Evolutionary conservation across 2,888 invertebrate species (phyloP), one percentile per base, ranked within the genome.

Genomic region (Euzophera pinguis): DNA sequence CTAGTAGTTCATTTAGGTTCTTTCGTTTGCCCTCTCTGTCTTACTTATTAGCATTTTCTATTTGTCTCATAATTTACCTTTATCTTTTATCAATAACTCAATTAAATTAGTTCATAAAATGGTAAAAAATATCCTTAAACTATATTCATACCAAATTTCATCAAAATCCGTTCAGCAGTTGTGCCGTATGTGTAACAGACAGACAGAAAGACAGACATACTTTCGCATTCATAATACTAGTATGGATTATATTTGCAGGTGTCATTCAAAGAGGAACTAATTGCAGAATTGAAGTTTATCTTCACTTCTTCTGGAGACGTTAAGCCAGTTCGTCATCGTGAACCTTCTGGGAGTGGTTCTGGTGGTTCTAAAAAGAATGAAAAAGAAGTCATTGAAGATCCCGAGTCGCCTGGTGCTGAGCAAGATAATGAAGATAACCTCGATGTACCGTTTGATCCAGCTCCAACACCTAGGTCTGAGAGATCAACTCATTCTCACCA

Each of bases 261-360:
- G 6, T 78, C 94, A 0, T 93, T 95, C 61, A 91, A 81, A 66
- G 91, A 93, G 42, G 94, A 94, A 60, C 72, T 95, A 7, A 82
- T 88, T 52, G 93, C 93, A n/a, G 96, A 96, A 75, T 65, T 96
- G 37, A 92, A 91, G 64, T 95, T 96, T 70, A 92, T 95, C 32
- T 71, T 94, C 0, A 92, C 93, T 69, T 95, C 94, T 64, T 93
- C 92, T 53, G 93, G 93, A 27, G 93, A 94, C 43, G 91, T 93
- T 0, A 95, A 95, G 65, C 93, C 93, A 1, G 92, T 94, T 0
- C 90, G 92, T 50, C 92, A 91, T 54, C 79, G 84, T 45, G 86
- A 84, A 56, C 71, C 82, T 0, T 76, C 77, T 3, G 71, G 72
- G 3, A 81, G 80, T 56, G 79, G 82, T 5, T 85, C 85, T 0